phyloP scores from a whole-genome alignment of 92 coral and sea anemone genomes.

The Pocillopora grandis region DNA sequence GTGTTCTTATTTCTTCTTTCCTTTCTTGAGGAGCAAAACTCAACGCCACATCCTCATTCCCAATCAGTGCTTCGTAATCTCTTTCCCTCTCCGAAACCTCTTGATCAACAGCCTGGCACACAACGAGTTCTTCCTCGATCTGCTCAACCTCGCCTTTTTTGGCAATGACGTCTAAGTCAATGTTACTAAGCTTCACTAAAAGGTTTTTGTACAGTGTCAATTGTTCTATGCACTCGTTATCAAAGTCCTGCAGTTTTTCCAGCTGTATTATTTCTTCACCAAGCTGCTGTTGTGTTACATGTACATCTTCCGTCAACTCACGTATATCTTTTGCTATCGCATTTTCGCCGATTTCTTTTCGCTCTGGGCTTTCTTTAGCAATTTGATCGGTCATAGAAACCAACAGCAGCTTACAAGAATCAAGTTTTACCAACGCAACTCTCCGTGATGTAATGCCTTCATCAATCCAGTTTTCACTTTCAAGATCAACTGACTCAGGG shows the following conservation, averaged over 20 bases:
- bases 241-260: constrained; percentile 36
- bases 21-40: constrained; percentile 30
- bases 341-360: constrained; percentile 29
- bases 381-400: constrained; percentile 14
- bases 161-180: constrained; percentile 10
- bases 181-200: neutral
- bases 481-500: constrained; percentile 28
- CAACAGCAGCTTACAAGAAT: constrained; percentile 35
- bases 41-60: constrained; percentile 32
- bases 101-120: constrained; percentile 45
- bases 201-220: constrained; percentile 9
- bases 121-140: constrained; percentile 56
- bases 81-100: constrained; percentile 49
- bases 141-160: neutral
- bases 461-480: constrained; percentile 44
- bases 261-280: constrained; percentile 30
- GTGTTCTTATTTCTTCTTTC: constrained; percentile 29
- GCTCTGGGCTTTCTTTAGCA: neutral
- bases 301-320: constrained; percentile 32
- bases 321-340: constrained; percentile 45
- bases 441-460: constrained; percentile 20
- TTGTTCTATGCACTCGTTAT: constrained; percentile 28
- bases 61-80: constrained; percentile 33
- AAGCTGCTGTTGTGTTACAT: constrained; percentile 15
- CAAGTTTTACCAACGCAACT: constrained; percentile 33